phyloP scores from a whole-genome alignment of 2,888 invertebrate species.

The Mechanitis mazaeus region DNA sequence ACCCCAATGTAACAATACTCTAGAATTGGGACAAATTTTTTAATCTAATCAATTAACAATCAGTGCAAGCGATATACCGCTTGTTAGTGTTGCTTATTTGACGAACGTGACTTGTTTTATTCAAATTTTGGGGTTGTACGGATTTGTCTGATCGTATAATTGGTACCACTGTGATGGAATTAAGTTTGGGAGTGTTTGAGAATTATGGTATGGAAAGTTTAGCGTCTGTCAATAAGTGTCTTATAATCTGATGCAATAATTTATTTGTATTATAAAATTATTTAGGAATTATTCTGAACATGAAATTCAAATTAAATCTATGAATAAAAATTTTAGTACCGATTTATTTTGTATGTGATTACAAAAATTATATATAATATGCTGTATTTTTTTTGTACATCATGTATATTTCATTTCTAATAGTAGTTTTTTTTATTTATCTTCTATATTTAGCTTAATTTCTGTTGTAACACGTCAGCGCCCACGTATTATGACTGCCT shows the following conservation, averaged over 20 bases:
- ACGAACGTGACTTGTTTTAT: constrained; percentile 71
- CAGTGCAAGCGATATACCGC: constrained; percentile 75
- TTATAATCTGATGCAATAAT: neutral
- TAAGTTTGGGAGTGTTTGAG: constrained; percentile 13
- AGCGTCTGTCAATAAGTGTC: neutral
- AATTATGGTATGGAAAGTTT: neutral
- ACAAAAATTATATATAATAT: too few species aligned
- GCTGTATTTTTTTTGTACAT: too few species aligned
- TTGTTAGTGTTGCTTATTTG: constrained; percentile 75
- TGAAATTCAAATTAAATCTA: too few species aligned
- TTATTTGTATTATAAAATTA: too few species aligned
- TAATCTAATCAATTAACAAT: constrained; percentile 78
- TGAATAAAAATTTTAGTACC: too few species aligned
- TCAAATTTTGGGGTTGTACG: constrained; percentile 66
- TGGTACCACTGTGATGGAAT: constrained; percentile 49
- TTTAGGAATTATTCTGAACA: too few species aligned
- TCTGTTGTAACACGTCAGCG: too few species aligned
- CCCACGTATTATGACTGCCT: too few species aligned
- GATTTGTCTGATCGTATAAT: constrained; percentile 63
- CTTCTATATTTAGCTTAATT: too few species aligned
- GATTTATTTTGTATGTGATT: too few species aligned
- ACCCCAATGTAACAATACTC: constrained; percentile 64
- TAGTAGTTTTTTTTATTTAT: too few species aligned
- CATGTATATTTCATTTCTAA: too few species aligned
- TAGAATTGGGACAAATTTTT: constrained; percentile 69